These are phyloP conservation scores for Megalops cyprinoides DNA, from an alignment of 2,797 vertebrate species.

Conservation along the genomic window DNA sequence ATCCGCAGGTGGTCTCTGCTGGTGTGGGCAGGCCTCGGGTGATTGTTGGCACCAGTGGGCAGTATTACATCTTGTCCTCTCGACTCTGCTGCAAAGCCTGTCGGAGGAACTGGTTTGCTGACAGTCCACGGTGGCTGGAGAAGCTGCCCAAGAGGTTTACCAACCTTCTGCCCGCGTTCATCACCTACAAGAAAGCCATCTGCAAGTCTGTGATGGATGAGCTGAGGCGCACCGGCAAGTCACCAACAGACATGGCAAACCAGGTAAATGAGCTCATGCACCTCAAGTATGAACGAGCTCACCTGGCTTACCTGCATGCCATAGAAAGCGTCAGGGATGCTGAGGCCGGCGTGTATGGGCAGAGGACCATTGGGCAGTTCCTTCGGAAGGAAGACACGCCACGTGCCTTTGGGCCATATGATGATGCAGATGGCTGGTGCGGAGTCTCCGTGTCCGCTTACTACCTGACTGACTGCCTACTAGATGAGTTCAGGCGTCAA, in stretches of 20 bases:
- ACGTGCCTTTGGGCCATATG: constrained; percentile 36
- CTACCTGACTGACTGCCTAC: constrained; percentile 37
- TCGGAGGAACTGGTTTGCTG: constrained; percentile 29
- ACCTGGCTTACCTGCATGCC: constrained; percentile 39
- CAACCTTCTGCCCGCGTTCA: constrained; percentile 27
- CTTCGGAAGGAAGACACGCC: constrained; percentile 2
- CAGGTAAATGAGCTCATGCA: constrained; percentile 41
- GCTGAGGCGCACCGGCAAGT: constrained; percentile 33
- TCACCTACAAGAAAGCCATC: constrained; percentile 42
- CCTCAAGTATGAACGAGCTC: constrained; percentile 36
- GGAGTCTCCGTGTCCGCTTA: constrained; percentile 20
- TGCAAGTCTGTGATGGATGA: constrained; percentile 45
- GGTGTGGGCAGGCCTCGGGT: constrained; percentile 36
- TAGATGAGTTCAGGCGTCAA: constrained; percentile 28
- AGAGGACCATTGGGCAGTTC: too few relatives aligned
- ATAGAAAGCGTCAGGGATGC: constrained; percentile 31
- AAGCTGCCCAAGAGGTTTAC: constrained; percentile 19
- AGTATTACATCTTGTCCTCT: neutral
- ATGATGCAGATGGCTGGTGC: constrained; percentile 29
- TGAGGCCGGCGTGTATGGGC: constrained; percentile 32
- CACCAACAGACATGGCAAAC: constrained; percentile 40
- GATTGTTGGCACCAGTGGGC: too few relatives aligned
- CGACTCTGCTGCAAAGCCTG: constrained; percentile 18
- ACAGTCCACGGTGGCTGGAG: constrained; percentile 26
- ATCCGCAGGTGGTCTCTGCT: constrained; percentile 28